Evolutionary conservation across 2,797 vertebrate genomes (phyloP).

Genomic region (Lepidocolaptes lacrymiger): DNA sequence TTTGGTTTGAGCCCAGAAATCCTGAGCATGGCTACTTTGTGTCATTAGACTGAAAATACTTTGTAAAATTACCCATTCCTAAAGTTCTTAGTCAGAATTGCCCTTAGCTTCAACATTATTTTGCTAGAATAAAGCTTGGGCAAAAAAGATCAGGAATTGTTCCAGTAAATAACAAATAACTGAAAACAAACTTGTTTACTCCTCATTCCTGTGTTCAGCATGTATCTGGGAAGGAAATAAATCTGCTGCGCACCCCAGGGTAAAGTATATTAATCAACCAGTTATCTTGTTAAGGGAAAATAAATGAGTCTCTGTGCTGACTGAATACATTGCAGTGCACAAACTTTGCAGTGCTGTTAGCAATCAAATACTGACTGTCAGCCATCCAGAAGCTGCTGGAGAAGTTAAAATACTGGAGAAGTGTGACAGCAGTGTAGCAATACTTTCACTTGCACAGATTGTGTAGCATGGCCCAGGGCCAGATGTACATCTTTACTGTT

Average conservation of each 20-base stretch:
- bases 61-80: neutral
- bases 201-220: slow-evolving; percentile 50
- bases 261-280: slow-evolving; percentile 69
- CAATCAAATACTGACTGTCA: slow-evolving; percentile 3
- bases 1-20: neutral
- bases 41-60: neutral
- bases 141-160: slow-evolving; percentile 4
- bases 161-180: slow-evolving; percentile 41
- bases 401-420: neutral
- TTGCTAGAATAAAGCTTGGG: neutral
- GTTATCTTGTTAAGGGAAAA: slow-evolving; percentile 69
- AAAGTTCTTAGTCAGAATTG: neutral
- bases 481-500: neutral
- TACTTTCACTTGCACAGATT: neutral
- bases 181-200: slow-evolving; percentile 57
- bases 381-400: neutral
- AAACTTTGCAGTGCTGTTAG: slow-evolving; percentile 6
- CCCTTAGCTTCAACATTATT: neutral
- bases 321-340: slow-evolving; percentile 26
- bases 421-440: neutral
- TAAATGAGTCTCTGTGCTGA: slow-evolving; percentile 43
- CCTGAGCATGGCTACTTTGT: neutral
- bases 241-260: slow-evolving; percentile 53
- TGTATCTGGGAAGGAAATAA: slow-evolving; percentile 62
- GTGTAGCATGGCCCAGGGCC: neutral